Evolutionary conservation across 2,888 invertebrate species (phyloP), one percentile per base, ranked within the genome.

Genomic region (Eupithecia tripunctaria): DNA sequence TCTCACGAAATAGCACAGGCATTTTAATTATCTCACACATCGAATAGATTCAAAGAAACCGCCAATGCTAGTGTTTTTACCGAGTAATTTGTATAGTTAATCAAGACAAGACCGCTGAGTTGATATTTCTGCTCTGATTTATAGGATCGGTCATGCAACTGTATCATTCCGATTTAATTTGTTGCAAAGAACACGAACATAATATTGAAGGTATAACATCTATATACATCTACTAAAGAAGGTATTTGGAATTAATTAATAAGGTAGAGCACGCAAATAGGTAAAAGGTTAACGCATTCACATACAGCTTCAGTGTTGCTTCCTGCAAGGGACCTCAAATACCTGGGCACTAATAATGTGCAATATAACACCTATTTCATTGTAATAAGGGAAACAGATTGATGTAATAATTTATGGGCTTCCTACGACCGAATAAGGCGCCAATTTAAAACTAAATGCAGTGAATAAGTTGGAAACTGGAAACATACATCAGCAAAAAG

Each of bases 111-210:
- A 63, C 59, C 62, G 71, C 32, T 67, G 63, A 67, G 69, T 67
- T 21, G 38, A 60, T 71, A 71, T 56, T 67, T 59, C 43, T 29
- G 51, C 51, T 43, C 47, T 75, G 74, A 75, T 75, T 75, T 67
- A 75, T 70, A 29, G 68, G 56, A 18, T 25, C 43, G 67, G 67
- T 74, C 71, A 74, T 72, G 74, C 74, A 59, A 72, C 38, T 67
- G 64, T 72, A 73, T 68, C 68, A 73, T 63, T 71, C 68, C 56
- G 51, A 36, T 63, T 74, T 63, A 60, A 41, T 71, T 67, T 59
- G 21, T 47, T 12, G 59, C n/a, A 60, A 59, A 38, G 12, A 60
- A 36, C 51, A 59, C 70, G 43, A 25, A 56, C 56, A 25, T 51
- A 51, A 3, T 18, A 60, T 6, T 60, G 27, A 27, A 60, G 60